Conservation (phyloP, 2,888 invertebrate genomes). For the Drosophila paramelanica region DNA sequence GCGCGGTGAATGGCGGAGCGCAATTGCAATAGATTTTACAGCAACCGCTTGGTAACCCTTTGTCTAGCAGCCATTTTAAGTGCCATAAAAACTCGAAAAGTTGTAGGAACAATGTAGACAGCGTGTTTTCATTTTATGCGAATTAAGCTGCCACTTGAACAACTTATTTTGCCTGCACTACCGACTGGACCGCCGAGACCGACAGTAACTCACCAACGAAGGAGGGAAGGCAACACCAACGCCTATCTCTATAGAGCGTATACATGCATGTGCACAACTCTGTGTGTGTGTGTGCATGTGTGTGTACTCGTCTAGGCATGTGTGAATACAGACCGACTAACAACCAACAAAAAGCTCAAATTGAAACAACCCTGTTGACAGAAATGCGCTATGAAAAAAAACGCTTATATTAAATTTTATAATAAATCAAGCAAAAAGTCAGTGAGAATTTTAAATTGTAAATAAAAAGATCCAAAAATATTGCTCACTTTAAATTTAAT, state of each 20-base stretch:
- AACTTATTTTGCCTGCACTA: constrained; percentile 71
- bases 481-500: constrained; percentile 1
- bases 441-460: background rate
- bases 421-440: constrained; percentile 4
- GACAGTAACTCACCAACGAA: constrained; percentile 57
- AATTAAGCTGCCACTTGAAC: constrained; percentile 84
- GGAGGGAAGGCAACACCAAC: constrained; percentile 32
- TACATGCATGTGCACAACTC: constrained; percentile 4
- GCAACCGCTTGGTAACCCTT: constrained; percentile 67
- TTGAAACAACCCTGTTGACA: constrained; percentile 48
- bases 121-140: constrained; percentile 85
- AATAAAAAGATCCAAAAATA: background rate
- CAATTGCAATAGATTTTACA: constrained; percentile 66
- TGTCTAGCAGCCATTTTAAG: constrained; percentile 81
- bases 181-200: constrained; percentile 64
- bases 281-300: constrained; percentile 11
- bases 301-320: constrained; percentile 34
- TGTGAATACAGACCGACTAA: constrained; percentile 33
- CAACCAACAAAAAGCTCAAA: constrained; percentile 31
- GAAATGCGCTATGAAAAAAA: constrained; percentile 6
- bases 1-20: constrained; percentile 29
- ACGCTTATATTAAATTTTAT: background rate
- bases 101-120: constrained; percentile 84
- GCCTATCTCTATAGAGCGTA: constrained; percentile 20
- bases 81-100: constrained; percentile 82